phyloP scores from a whole-genome alignment of 2,888 invertebrate species.

The Lithophane ornitopus region DNA sequence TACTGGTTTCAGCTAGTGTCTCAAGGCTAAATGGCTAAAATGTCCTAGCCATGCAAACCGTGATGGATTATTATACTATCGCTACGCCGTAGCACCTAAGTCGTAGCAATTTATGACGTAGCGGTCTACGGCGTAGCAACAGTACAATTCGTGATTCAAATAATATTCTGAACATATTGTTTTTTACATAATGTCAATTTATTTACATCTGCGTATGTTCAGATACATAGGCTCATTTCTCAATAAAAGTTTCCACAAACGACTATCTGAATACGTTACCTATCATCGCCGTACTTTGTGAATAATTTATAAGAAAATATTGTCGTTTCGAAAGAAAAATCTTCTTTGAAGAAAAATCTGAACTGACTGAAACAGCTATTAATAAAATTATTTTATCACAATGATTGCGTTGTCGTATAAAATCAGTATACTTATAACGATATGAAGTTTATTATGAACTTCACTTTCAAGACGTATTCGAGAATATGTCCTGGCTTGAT shows the following conservation, averaged over 20 bases:
- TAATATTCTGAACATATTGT: slow-evolving; percentile 1
- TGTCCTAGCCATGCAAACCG: slow-evolving; percentile 11
- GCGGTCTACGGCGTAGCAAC: slow-evolving; percentile 40
- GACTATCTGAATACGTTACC: slow-evolving; percentile 54
- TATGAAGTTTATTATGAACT: not conserved
- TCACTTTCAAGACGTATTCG: not conserved
- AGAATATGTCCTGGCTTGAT: not conserved
- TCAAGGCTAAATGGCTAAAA: slow-evolving; percentile 1
- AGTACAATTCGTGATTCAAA: slow-evolving; percentile 1
- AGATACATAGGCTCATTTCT: slow-evolving; percentile 44
- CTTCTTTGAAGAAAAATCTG: slow-evolving; percentile 2
- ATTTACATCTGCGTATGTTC: slow-evolving; percentile 28
- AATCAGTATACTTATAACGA: not conserved
- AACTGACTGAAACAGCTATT: slow-evolving; percentile 2
- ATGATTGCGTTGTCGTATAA: not conserved
- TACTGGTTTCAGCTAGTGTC: not conserved
- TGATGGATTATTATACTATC: slow-evolving; percentile 26
- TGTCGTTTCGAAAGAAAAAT: slow-evolving; percentile 37
- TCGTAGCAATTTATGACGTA: slow-evolving; percentile 35
- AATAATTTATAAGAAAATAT: slow-evolving; percentile 47
- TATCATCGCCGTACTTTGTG: slow-evolving; percentile 37
- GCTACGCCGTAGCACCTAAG: slow-evolving; percentile 33
- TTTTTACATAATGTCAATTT: slow-evolving; percentile 2
- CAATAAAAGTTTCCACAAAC: slow-evolving; percentile 48
- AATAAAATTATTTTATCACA: not conserved